These are phyloP conservation scores for Ditula angustiorana DNA, from an alignment of 2,888 invertebrate genomes.

Conservation along the genomic window DNA sequence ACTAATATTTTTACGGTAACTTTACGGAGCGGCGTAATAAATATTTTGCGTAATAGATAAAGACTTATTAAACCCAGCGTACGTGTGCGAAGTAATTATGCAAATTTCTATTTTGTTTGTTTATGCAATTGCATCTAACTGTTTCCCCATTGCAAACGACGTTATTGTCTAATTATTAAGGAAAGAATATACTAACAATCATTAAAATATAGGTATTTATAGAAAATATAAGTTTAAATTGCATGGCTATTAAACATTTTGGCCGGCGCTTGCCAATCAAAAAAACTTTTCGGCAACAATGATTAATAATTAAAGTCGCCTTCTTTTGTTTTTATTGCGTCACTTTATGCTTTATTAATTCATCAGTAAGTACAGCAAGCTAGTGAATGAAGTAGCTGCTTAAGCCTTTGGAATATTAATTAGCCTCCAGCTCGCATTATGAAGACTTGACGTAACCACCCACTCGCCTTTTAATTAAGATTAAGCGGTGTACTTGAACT, in stretches of 20 bases:
- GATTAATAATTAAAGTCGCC: neutral
- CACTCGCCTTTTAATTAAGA: conserved; percentile 31
- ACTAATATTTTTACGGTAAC: neutral
- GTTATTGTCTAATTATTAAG: conserved; percentile 10
- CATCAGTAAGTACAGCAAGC: conserved; percentile 8
- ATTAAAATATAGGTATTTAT: neutral
- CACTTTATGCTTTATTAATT: neutral
- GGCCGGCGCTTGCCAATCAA: too few relatives aligned
- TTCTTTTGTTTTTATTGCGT: neutral
- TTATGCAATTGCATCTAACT: conserved; percentile 22
- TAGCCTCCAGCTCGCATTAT: conserved; percentile 18
- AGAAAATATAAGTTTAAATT: neutral
- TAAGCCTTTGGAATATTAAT: conserved; percentile 32
- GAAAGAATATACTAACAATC: neutral
- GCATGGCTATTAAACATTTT: neutral
- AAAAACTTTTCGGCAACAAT: too few relatives aligned
- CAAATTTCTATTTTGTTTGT: conserved; percentile 19
- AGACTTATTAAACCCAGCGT: neutral
- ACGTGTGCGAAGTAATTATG: conserved; percentile 27
- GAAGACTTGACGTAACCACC: conserved; percentile 21
- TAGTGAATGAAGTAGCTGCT: conserved; percentile 28
- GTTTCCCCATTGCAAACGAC: conserved; percentile 19
- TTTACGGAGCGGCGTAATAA: neutral
- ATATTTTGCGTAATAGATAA: neutral
- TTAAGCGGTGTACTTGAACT: conserved; percentile 19